Percentiles rank a stretch among this genome's conserved stretches.
phyloP scores from a whole-genome alignment of 2,797 vertebrate species.

The Eulemur mongoz region DNA sequence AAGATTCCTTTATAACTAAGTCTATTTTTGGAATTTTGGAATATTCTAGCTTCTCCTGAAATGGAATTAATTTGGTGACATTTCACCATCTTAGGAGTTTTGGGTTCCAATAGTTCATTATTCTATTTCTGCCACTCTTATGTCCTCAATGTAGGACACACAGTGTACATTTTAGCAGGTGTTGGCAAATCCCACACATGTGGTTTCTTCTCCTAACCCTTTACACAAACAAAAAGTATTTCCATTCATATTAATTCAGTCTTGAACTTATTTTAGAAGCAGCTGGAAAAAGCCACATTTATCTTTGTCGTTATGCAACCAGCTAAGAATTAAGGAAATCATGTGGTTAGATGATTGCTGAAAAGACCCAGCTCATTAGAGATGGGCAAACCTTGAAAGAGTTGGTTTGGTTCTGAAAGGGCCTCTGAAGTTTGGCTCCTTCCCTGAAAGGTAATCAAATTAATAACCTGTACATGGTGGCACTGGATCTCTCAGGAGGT shows the following conservation, averaged over 20 bases:
- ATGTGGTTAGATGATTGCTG: conserved; percentile 51
- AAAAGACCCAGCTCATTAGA: conserved; percentile 68
- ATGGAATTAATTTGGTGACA: not conserved
- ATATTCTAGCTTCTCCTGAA: not conserved
- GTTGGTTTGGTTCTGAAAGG: not conserved
- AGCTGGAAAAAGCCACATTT: conserved; percentile 67
- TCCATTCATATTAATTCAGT: conserved; percentile 66
- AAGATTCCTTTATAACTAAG: not conserved
- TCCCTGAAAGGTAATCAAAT: conserved; percentile 65
- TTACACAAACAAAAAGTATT: conserved; percentile 46
- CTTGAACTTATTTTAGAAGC: conserved; percentile 69
- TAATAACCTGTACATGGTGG: conserved; percentile 56
- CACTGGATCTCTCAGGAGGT: conserved; percentile 27
- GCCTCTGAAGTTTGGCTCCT: conserved; percentile 54
- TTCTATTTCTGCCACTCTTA: not conserved
- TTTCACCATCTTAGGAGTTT: not conserved
- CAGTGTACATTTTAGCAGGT: conserved; percentile 35
- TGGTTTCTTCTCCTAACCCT: conserved; percentile 4
- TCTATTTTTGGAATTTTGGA: not conserved
- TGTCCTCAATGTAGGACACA: not conserved
- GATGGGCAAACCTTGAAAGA: conserved; percentile 62
- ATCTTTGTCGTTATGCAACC: conserved; percentile 64
- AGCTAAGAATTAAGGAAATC: conserved; percentile 71
- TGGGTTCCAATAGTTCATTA: not conserved
- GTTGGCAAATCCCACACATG: conserved; percentile 37